phyloP scores from a whole-genome alignment of 2,888 invertebrate species.

The Diarsia brunnea region DNA sequence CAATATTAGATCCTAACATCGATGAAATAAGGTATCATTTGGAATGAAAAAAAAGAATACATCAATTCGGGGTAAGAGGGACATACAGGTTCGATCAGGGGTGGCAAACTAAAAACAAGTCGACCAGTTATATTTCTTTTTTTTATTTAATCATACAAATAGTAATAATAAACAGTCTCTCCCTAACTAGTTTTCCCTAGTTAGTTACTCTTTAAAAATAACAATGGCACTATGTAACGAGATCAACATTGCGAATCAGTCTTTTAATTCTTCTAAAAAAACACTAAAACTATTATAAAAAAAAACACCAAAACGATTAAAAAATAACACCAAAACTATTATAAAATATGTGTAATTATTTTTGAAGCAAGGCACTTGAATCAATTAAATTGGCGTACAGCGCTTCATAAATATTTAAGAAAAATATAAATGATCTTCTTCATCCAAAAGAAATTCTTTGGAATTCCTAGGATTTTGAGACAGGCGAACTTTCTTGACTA shows the following conservation, averaged over 20 bases:
- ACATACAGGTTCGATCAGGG: too few species aligned
- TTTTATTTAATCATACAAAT: too few species aligned
- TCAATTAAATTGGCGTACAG: slow-evolving; percentile 6
- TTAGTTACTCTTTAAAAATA: slow-evolving; percentile 1
- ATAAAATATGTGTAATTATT: not conserved
- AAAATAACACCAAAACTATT: not conserved
- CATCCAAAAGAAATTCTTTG: slow-evolving; percentile 1
- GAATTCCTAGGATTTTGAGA: slow-evolving; percentile 15
- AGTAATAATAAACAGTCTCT: too few species aligned
- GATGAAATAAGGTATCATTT: too few species aligned
- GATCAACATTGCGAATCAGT: not conserved
- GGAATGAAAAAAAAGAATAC: too few species aligned
- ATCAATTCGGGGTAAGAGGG: too few species aligned
- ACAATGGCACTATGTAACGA: slow-evolving; percentile 13
- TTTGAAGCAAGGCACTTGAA: slow-evolving; percentile 7
- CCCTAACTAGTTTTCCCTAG: too few species aligned
- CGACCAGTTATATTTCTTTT: too few species aligned
- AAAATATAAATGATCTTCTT: slow-evolving; percentile 2
- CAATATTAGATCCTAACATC: too few species aligned
- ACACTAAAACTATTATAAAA: too few species aligned
- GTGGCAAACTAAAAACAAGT: too few species aligned
- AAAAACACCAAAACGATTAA: slow-evolving; percentile 3
- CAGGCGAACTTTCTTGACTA: slow-evolving; percentile 30
- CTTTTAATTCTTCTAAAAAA: slow-evolving; percentile 4
- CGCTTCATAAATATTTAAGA: too few species aligned